Conservation (phyloP, 2,113 vertebrate species). For the Propithecus coquereli region DNA sequence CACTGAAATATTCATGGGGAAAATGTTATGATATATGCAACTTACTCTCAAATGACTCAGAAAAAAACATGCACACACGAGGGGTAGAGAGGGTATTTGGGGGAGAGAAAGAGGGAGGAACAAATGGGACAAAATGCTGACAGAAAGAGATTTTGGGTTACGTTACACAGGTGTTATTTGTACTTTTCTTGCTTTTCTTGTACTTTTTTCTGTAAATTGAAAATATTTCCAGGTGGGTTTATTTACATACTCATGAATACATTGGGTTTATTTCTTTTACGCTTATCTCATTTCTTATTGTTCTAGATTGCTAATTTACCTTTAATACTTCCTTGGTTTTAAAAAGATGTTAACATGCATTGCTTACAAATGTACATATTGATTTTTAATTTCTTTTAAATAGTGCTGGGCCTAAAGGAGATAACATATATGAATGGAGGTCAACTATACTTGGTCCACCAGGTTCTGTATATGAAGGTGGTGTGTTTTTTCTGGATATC, state of each 20-base stretch:
- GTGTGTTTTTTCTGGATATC: slow-evolving; percentile 98
- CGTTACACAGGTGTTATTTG: neutral
- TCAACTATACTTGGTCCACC: slow-evolving; percentile 98
- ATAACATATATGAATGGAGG: slow-evolving; percentile 99
- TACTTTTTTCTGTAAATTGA: neutral
- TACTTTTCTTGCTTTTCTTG: neutral
- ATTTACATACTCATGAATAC: neutral
- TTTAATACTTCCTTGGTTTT: slow-evolving; percentile 38
- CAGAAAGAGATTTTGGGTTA: neutral
- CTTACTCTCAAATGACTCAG: neutral
- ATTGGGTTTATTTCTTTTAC: neutral
- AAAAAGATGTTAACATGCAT: neutral
- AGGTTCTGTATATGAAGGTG: slow-evolving; percentile 97
- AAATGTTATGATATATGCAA: neutral
- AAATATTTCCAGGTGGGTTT: neutral
- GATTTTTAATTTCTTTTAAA: slow-evolving; percentile 69
- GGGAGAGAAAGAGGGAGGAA: neutral
- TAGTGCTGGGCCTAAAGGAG: slow-evolving; percentile 96
- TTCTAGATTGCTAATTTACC: slow-evolving; percentile 19
- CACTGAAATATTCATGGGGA: neutral
- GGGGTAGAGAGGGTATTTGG: neutral
- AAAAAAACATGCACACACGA: neutral
- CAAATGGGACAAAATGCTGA: neutral
- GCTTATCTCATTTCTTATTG: neutral
- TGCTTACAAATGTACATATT: slow-evolving; percentile 30